Conservation (phyloP, 2,113 vertebrate genomes). For the Pelodiscus sinensis region DNA sequence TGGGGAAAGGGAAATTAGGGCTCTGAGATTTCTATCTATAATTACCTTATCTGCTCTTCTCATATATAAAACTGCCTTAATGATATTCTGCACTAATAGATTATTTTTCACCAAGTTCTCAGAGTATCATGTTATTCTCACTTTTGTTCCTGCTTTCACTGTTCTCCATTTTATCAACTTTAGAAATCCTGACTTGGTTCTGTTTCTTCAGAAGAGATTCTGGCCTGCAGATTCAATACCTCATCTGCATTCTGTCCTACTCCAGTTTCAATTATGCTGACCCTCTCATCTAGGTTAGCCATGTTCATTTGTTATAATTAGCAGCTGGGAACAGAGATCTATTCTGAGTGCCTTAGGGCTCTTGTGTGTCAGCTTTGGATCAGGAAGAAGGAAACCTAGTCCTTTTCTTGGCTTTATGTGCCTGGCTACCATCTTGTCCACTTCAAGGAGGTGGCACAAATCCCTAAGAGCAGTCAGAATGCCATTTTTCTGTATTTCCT, state of each 20-base stretch:
- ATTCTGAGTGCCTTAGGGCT: neutral
- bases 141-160: neutral
- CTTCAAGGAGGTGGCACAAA: neutral
- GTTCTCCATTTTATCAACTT: neutral
- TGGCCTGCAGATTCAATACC: neutral
- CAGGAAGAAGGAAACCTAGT: neutral
- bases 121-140: neutral
- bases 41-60: neutral
- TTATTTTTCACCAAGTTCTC: neutral
- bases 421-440: neutral
- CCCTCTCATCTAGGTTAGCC: neutral
- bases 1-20: neutral
- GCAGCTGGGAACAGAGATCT: neutral
- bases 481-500: neutral
- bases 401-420: neutral
- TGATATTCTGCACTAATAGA: neutral
- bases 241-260: constrained; percentile 7
- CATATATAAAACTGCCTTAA: neutral
- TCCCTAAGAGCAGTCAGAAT: neutral
- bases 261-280: neutral
- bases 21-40: neutral
- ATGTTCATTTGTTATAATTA: neutral
- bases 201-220: neutral
- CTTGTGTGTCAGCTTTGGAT: constrained; percentile 22
- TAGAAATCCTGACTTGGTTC: neutral